phyloP scores from a whole-genome alignment of 2,888 invertebrate species.

The Stegophylla sp. region DNA sequence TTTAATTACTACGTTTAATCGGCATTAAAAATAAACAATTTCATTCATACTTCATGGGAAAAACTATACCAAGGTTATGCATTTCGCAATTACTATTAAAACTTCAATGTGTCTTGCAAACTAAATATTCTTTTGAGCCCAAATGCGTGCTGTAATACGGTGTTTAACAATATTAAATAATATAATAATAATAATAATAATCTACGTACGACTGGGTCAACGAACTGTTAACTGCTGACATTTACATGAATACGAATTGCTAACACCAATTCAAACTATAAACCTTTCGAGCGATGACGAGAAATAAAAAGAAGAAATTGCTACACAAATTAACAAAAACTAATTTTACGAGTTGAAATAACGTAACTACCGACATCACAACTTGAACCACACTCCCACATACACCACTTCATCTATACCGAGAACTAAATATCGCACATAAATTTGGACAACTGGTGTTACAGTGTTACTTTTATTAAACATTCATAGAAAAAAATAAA shows the following conservation, averaged over 20 bases:
- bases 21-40: conserved; percentile 36
- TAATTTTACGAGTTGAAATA: conserved; percentile 25
- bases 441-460: conserved; percentile 15
- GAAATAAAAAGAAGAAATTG: neutral
- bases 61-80: conserved; percentile 12
- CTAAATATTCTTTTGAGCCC: neutral
- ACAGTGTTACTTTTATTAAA: neutral
- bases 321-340: conserved; percentile 24
- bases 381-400: conserved; percentile 21
- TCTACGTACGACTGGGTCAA: conserved; percentile 36
- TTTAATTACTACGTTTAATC: conserved; percentile 31
- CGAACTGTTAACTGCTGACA: conserved; percentile 48
- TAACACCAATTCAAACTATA: conserved; percentile 25
- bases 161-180: conserved; percentile 2
- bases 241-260: conserved; percentile 39
- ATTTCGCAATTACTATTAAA: conserved; percentile 17
- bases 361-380: conserved; percentile 20
- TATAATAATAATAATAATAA: conserved; percentile 34
- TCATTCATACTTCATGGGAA: conserved; percentile 40
- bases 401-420: neutral
- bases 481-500: neutral
- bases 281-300: conserved; percentile 10
- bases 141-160: conserved; percentile 1
- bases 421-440: conserved; percentile 22
- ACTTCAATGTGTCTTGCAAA: conserved; percentile 1